Conservation (phyloP, 2,797 vertebrate species). For the Neosilurus mollespiculum region DNA sequence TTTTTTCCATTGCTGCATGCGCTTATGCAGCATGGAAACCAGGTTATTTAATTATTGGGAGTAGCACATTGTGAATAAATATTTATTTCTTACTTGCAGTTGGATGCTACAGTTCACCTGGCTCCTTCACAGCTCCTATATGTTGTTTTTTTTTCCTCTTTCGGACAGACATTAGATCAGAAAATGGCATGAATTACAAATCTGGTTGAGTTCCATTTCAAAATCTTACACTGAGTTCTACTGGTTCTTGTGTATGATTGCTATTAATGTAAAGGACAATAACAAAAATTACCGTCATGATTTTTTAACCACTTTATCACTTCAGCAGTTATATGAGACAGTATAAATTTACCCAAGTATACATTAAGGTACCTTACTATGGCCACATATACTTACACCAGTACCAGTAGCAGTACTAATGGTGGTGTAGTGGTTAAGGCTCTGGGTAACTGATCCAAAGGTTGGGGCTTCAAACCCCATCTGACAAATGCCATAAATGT, state of each 20-base stretch:
- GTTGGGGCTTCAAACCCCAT: too few relatives aligned
- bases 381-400: not conserved
- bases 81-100: not conserved
- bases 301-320: not conserved
- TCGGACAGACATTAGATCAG: not conserved
- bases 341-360: not conserved
- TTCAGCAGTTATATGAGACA: not conserved
- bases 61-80: constrained; percentile 23
- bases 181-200: not conserved
- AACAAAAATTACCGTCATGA: not conserved
- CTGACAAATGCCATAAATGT: too few relatives aligned
- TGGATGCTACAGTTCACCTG: not conserved
- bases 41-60: constrained; percentile 31
- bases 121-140: too few relatives aligned
- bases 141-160: not conserved
- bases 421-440: too few relatives aligned
- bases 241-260: not conserved
- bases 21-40: constrained; percentile 25
- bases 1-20: constrained; percentile 34
- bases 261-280: not conserved
- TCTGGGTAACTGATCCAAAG: too few relatives aligned
- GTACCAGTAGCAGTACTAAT: too few relatives aligned
- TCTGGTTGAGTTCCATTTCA: not conserved
- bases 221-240: not conserved
- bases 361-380: not conserved